A percentile compares a stretch with the other conserved stretches of the same genome.
phyloP scores from a whole-genome alignment of 2,888 invertebrate genomes.

The Spilosoma lubricipeda region DNA sequence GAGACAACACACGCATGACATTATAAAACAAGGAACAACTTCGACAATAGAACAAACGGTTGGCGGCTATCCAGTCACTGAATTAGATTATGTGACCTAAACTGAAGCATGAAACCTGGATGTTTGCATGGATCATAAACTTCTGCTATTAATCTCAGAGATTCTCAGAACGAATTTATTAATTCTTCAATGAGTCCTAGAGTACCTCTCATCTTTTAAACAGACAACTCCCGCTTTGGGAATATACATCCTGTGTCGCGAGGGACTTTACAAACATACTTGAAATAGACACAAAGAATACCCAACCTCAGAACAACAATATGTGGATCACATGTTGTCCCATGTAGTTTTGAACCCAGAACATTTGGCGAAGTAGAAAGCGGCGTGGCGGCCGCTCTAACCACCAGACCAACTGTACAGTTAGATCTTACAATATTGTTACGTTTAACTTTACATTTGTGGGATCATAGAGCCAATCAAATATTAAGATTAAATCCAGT shows the following conservation, averaged over 20 bases:
- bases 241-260: too few species aligned
- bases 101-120: conserved; percentile 51
- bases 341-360: too few species aligned
- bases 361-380: too few species aligned
- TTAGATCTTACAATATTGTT: neutral
- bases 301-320: too few species aligned
- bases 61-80: conserved; percentile 80
- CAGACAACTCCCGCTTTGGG: too few species aligned
- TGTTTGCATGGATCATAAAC: conserved; percentile 42
- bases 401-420: too few species aligned
- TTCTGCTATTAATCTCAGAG: conserved; percentile 35
- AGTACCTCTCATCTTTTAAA: neutral
- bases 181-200: neutral
- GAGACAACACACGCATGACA: conserved; percentile 64
- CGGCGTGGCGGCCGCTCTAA: too few species aligned
- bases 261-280: too few species aligned
- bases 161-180: conserved; percentile 22
- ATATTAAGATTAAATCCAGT: neutral
- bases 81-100: conserved; percentile 77
- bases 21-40: conserved; percentile 70
- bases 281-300: too few species aligned
- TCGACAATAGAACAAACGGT: conserved; percentile 82
- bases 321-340: too few species aligned
- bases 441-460: neutral
- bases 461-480: neutral